Base-by-base conservation (phyloP, 2,797 vertebrate genomes). In the Eulemur albifrons region DNA sequence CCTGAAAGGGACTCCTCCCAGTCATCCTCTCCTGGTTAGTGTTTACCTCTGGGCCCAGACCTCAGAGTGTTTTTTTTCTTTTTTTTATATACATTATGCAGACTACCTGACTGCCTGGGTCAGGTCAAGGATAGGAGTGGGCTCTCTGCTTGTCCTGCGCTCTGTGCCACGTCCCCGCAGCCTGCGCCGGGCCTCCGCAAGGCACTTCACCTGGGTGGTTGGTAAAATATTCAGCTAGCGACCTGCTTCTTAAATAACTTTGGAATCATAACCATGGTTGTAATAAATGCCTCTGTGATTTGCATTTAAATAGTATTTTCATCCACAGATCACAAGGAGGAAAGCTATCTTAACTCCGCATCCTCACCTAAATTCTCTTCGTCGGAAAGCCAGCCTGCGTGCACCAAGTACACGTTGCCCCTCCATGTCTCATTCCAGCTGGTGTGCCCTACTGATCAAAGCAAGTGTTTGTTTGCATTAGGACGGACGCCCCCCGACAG, bases 241-340 rank as follows among this genome's bases (percentile, higher is more conserved):
- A 94, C 59, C 92, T 83, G 69, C 69, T 82, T 92, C 90, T 96
- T 88, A 96, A 82, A 96, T 97, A 97, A 94, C 73, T 67, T 96
- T 59, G 25, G 83, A 93, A 85, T 96, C 97, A 93, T 95, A 92
- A 89, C 95, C 85, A 65, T 2, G 30, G 65, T 92, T 94, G 61
- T 95, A 97, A 96, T 94, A 97, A 96, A 96, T 84, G 85, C 82
- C 73, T 97, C 73, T 83, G 80, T 92, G 95, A 97, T 98, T 97
- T 98, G 96, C 97, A 98, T 97, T 97, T 97, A 98, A 97, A 97
- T 97, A 94, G 97, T 94, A 88, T 97, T 95, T 98, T 96, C 90
- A 97, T 94, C 95, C 94, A 76, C 70, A 94, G 90, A 97, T 97
- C 97, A 94, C 88, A 96, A 88, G 84, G 82, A 93, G 57, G 87